Evolutionary conservation across 2,797 vertebrate species (phyloP).

Genomic region (Phyllotis vaccarum): DNA sequence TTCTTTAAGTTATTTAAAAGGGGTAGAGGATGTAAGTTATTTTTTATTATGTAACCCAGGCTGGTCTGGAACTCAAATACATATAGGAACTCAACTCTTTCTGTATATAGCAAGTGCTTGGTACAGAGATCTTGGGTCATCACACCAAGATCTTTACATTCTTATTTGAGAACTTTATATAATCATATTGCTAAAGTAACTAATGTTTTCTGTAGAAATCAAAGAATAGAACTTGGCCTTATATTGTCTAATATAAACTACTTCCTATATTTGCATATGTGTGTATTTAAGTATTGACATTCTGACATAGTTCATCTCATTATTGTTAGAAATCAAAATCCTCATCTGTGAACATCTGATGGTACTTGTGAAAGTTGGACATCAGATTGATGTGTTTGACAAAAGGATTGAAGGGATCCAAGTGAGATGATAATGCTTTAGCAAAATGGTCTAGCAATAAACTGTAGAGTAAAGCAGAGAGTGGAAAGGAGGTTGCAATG

Average conservation of each 20-base stretch:
- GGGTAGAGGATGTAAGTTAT: no score
- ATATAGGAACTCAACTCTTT: not conserved
- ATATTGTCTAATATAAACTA: not conserved
- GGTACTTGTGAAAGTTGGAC: not conserved
- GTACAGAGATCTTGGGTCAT: not conserved
- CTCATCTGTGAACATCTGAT: not conserved
- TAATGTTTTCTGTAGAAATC: not conserved
- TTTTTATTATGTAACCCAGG: not conserved
- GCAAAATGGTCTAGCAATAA: not conserved
- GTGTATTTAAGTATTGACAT: not conserved
- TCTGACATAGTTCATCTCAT: not conserved
- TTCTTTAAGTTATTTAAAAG: not conserved
- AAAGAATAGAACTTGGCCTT: not conserved
- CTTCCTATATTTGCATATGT: not conserved
- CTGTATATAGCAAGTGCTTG: not conserved
- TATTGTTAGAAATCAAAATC: slow-evolving; percentile 19
- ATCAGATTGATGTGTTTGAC: not conserved
- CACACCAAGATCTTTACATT: not conserved
- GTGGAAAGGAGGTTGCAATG: not conserved
- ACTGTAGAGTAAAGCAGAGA: not conserved
- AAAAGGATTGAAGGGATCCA: not conserved
- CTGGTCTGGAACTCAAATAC: not conserved
- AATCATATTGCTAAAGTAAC: not conserved
- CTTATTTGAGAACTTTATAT: not conserved
- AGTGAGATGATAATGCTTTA: not conserved